Evolutionary conservation across 35 echinoderm and acorn worm species (phyloP).

Genomic region (Heliocidaris erythrogramma): DNA sequence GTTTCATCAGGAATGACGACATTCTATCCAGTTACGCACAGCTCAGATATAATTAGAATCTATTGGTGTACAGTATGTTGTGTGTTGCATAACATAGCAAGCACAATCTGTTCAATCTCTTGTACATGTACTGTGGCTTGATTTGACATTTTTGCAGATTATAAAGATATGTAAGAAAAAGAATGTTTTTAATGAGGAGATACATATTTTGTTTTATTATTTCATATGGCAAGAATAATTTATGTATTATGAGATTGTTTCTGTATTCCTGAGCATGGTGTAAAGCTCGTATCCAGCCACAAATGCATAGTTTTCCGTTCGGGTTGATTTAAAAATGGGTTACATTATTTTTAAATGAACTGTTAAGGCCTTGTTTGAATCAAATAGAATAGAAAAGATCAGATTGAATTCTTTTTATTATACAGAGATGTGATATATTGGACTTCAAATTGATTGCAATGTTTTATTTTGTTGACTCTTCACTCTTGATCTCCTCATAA

Average conservation of each 20-base stretch:
- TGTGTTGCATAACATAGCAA: not conserved
- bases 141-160: not conserved
- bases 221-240: not conserved
- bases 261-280: not conserved
- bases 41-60: not conserved
- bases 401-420: not conserved
- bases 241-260: not conserved
- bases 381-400: not conserved
- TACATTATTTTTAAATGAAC: not conserved
- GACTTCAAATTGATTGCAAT: not conserved
- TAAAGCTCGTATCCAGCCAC: not conserved
- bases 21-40: not conserved
- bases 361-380: not conserved
- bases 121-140: not conserved
- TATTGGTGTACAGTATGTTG: not conserved
- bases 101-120: not conserved
- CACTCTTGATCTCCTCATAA: not conserved
- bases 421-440: not conserved
- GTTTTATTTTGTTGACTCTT: not conserved
- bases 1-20: not conserved
- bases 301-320: not conserved
- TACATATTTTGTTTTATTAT: no score
- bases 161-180: no score
- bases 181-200: no score
- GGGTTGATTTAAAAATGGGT: not conserved